Evolutionary conservation across 2,888 invertebrate species (phyloP).

Genomic region (Morinoia aosen): DNA sequence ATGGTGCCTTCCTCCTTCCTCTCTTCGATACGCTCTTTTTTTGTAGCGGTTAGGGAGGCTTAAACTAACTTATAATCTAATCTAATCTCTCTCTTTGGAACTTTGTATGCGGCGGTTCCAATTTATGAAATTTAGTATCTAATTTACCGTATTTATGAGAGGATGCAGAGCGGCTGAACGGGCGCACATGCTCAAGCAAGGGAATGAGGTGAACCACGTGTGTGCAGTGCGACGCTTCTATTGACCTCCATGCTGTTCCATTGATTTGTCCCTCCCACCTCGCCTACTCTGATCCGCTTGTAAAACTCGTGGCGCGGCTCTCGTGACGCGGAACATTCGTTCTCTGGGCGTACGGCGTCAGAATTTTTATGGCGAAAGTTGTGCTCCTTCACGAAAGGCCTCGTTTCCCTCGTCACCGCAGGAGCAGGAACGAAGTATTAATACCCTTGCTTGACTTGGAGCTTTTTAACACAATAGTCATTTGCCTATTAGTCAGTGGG

Average conservation of each 20-base stretch:
- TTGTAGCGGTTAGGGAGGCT: too few species aligned
- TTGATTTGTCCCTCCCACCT: slow-evolving; percentile 8
- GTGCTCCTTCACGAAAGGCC: not conserved
- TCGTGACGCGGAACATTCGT: slow-evolving; percentile 23
- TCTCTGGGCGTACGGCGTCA: slow-evolving; percentile 10
- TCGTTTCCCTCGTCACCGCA: not conserved
- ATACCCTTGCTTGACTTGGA: not conserved
- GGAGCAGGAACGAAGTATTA: not conserved
- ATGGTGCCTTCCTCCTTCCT: too few species aligned
- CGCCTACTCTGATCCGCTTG: slow-evolving; percentile 1
- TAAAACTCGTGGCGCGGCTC: not conserved
- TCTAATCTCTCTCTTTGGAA: too few species aligned
- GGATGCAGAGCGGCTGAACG: not conserved
- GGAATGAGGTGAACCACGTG: not conserved
- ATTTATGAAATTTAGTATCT: too few species aligned
- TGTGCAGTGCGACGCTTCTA: not conserved
- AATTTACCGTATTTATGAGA: too few species aligned
- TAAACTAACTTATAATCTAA: too few species aligned
- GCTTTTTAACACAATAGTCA: not conserved
- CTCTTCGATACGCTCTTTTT: too few species aligned
- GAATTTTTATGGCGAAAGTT: slow-evolving; percentile 7
- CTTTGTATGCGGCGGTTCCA: too few species aligned
- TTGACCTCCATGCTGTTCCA: slow-evolving; percentile 13
- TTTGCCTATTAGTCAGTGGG: too few species aligned
- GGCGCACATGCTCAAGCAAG: not conserved